These are phyloP conservation scores for Halesus radiatus DNA, from an alignment of 1,140 invertebrate genomes.

Conservation along the genomic window DNA sequence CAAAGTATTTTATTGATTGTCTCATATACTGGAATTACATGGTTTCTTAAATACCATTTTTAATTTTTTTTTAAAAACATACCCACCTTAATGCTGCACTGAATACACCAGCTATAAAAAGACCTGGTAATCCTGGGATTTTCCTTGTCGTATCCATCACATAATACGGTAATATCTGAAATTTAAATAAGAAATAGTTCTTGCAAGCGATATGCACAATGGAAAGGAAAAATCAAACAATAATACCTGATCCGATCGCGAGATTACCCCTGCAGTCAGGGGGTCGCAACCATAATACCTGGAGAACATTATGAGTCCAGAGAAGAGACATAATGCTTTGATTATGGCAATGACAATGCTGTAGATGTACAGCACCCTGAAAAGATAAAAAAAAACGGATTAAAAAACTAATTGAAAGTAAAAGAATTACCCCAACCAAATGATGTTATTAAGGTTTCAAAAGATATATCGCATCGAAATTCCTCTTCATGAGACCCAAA, in stretches of 20 bases:
- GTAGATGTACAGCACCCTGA: constrained; percentile 63
- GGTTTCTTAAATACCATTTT: too few relatives aligned
- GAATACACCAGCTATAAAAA: constrained; percentile 80
- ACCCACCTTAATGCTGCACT: constrained; percentile 73
- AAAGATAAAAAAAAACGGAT: not conserved
- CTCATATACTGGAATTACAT: too few relatives aligned
- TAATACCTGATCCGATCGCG: constrained; percentile 66
- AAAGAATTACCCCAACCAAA: too few relatives aligned
- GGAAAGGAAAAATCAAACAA: not conserved
- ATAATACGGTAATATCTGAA: constrained; percentile 71
- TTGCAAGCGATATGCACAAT: not conserved
- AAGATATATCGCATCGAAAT: too few relatives aligned
- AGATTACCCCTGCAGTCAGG: constrained; percentile 63
- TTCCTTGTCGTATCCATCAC: constrained; percentile 75
- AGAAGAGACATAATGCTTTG: constrained; percentile 66
- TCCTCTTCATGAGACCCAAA: too few relatives aligned
- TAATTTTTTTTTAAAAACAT: too few relatives aligned
- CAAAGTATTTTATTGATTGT: too few relatives aligned
- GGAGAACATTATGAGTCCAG: constrained; percentile 65
- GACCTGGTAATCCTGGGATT: constrained; percentile 77
- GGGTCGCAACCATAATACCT: constrained; percentile 69
- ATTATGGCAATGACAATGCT: constrained; percentile 66
- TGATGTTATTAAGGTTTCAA: too few relatives aligned
- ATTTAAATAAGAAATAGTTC: constrained; percentile 8
- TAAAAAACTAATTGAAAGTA: not conserved